phyloP scores from a whole-genome alignment of 2,113 vertebrate genomes.

The Aphyosemion australe region DNA sequence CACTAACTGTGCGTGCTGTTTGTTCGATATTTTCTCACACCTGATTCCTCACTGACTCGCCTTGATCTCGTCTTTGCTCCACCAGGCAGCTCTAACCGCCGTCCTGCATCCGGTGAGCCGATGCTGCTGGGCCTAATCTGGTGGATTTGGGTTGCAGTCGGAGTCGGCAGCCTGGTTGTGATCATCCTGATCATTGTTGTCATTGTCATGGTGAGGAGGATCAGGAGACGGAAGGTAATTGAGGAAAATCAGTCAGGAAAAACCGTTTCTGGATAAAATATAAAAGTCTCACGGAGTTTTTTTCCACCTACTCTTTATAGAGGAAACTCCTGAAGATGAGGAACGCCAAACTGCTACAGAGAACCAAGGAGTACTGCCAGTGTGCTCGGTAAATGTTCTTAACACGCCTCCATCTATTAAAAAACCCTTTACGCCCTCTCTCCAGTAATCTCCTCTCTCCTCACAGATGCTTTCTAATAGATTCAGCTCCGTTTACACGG shows the following conservation, averaged over 20 bases:
- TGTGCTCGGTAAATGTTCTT: conserved; percentile 70
- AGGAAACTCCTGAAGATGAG: conserved; percentile 43
- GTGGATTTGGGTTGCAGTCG: conserved; percentile 68
- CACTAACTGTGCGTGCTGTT: fast-evolving
- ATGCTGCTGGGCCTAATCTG: conserved; percentile 9
- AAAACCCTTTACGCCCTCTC: conserved; percentile 11
- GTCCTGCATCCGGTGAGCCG: fast-evolving
- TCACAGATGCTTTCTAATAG: conserved; percentile 48
- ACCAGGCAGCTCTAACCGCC: not conserved
- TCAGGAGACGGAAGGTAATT: conserved; percentile 66
- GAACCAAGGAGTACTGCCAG: conserved; percentile 64
- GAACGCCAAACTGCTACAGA: conserved; percentile 30
- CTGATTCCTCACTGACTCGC: not conserved
- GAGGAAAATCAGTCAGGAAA: too few species aligned
- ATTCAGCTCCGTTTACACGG: conserved; percentile 42
- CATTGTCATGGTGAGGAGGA: conserved; percentile 36
- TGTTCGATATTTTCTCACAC: not conserved
- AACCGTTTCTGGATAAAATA: not conserved
- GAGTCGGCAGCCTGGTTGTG: conserved; percentile 45
- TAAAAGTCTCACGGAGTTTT: not conserved
- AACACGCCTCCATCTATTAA: conserved; percentile 19
- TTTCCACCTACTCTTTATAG: conserved; percentile 34
- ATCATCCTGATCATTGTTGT: conserved; percentile 40
- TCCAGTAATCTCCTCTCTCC: conserved; percentile 40
- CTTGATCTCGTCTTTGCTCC: not conserved